phyloP scores from a whole-genome alignment of 2,888 invertebrate genomes.

The Tortrix viridana region DNA sequence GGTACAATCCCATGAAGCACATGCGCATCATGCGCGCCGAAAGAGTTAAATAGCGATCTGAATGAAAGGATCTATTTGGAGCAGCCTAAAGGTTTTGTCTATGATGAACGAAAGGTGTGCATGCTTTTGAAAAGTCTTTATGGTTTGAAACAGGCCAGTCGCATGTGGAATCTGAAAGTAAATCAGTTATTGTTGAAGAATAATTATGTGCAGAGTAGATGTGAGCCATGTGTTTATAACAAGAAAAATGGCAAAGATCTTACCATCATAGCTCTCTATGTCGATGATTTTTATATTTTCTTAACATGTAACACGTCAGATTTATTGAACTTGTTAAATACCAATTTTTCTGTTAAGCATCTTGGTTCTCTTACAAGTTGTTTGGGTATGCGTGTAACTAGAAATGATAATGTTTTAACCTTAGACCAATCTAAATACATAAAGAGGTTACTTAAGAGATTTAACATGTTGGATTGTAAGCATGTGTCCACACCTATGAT shows the following conservation, averaged over 20 bases:
- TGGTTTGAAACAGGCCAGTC: slow-evolving; percentile 44
- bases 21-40: too few relatives aligned
- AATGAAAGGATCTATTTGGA: too few relatives aligned
- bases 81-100: too few relatives aligned
- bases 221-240: too few relatives aligned
- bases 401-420: slow-evolving; percentile 10
- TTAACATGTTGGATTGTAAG: slow-evolving; percentile 34
- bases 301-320: slow-evolving; percentile 10
- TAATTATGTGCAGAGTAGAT: slow-evolving; percentile 32
- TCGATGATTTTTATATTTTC: slow-evolving; percentile 44
- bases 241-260: slow-evolving; percentile 29
- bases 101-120: neutral
- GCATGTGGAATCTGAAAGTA: slow-evolving; percentile 42
- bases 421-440: neutral
- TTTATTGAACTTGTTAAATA: slow-evolving; percentile 13
- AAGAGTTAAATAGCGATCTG: too few relatives aligned
- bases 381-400: slow-evolving; percentile 40
- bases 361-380: slow-evolving; percentile 33
- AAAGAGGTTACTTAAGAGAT: slow-evolving; percentile 1
- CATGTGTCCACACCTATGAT: slow-evolving; percentile 38
- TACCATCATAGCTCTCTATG: slow-evolving; percentile 42
- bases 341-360: slow-evolving; percentile 29
- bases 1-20: too few relatives aligned
- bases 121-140: slow-evolving; percentile 32
- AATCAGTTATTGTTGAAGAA: slow-evolving; percentile 35